Base-by-base conservation (phyloP, 2,797 vertebrate species). In the Melanogrammus aeglefinus region DNA sequence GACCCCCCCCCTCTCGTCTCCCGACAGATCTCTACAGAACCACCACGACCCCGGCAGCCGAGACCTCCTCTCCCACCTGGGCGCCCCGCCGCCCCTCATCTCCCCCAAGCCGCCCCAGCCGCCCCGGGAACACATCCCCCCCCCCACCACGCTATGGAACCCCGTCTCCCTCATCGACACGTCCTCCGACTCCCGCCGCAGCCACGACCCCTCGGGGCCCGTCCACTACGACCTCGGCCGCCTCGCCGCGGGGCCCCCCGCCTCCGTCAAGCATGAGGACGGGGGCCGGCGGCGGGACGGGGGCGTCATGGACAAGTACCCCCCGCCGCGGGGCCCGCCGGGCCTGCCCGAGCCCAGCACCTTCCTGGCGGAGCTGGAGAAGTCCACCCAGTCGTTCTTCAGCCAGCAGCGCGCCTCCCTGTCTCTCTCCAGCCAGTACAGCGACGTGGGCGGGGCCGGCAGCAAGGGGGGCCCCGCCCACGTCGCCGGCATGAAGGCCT, bases 91-190 rank as follows among this genome's bases (percentile, higher is more conserved):
- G 0, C 97, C 97, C 0, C 97, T 98, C 88, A 98, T 99, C 90
- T 98, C 98, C 0, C 98, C 98, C 10, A 98, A 99, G 76, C 95
- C 96, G n/a, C 94, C 94, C 81, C 96, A 94, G 83, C 95, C 92
- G 44, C 86, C 78, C 39, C 93, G 94, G 6, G 93, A 95, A 75
- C 94, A 94, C 9, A 91, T 94, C 85, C 95, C 96, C 0, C 91
- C 96, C 95, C 96, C 97, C 84, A 96, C 97, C 0, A 96, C 96
- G 7, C 95, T 98, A 83, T 99, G 97, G 98, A 99, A 98, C 89
- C 97, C 97, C 0, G 96, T 95, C 71, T 94, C 97, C 3, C 92
- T 99, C 78, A 97, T 98, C 85, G 97, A 98, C 72, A 96, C 82
- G 6, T 1, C 93, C 18, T 88, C 95, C 0, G 97, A 98, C 18